Conservation (phyloP, 2,113 vertebrate genomes). For the Aix galericulata region DNA sequence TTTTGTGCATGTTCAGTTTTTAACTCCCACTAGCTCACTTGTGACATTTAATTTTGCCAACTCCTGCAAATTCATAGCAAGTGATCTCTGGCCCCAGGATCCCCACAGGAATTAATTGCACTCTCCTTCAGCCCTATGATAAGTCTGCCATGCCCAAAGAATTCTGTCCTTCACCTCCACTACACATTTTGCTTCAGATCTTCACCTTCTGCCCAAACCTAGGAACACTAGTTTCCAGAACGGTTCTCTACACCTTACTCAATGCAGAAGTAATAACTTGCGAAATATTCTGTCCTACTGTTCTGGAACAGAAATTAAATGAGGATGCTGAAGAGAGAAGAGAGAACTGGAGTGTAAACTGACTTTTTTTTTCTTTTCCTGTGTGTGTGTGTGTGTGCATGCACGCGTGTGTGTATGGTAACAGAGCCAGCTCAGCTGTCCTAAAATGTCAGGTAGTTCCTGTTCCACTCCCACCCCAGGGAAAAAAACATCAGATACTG, state of each 20-base stretch:
- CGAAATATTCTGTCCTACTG: constrained; percentile 6
- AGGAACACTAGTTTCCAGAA: background rate
- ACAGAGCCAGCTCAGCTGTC: background rate
- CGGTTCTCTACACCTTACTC: background rate
- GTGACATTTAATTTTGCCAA: constrained; percentile 37
- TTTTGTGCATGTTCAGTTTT: background rate
- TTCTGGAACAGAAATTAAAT: constrained; percentile 25
- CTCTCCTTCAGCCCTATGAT: background rate
- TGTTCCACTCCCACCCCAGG: constrained; percentile 2
- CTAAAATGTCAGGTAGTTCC: background rate
- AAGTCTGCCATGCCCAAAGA: background rate
- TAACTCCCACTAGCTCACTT: constrained; percentile 1
- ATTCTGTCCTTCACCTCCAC: background rate
- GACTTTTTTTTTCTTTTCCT: background rate
- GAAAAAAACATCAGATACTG: background rate
- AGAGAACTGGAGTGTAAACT: constrained; percentile 3
- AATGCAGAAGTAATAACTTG: background rate
- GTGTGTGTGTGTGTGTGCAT: no score
- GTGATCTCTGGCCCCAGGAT: background rate
- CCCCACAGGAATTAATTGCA: background rate
- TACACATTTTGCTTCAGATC: background rate
- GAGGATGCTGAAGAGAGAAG: background rate
- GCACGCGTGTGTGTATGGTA: background rate
- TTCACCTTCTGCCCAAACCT: background rate
- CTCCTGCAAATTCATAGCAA: background rate